phyloP scores from a whole-genome alignment of 2,113 vertebrate genomes.

The Aegotheles bennettii region DNA sequence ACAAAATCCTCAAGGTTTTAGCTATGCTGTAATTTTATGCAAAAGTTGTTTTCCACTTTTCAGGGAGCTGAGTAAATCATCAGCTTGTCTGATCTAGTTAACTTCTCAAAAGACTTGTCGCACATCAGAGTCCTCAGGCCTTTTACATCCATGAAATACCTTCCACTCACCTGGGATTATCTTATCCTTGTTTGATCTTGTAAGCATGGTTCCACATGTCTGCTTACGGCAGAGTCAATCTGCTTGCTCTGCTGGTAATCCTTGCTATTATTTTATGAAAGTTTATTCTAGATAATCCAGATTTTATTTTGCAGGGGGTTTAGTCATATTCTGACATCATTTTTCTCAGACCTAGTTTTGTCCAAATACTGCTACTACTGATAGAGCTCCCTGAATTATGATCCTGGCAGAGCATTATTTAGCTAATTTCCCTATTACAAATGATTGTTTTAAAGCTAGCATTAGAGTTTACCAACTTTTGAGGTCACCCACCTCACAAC shows the following conservation, averaged over 20 bases:
- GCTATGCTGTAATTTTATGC: not conserved
- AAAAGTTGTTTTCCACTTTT: not conserved
- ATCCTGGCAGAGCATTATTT: not conserved
- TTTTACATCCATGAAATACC: not conserved
- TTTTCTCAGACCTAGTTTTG: not conserved
- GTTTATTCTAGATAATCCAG: not conserved
- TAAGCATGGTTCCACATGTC: not conserved
- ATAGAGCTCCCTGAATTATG: not conserved
- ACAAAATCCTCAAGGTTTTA: not conserved
- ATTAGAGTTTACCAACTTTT: not conserved
- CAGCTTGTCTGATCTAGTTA: conserved; percentile 12
- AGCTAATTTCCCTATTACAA: not conserved
- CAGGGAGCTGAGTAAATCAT: not conserved
- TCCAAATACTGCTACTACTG: not conserved
- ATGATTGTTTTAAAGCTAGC: not conserved
- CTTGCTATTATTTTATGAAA: not conserved
- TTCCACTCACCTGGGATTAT: conserved; percentile 44
- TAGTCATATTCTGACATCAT: not conserved
- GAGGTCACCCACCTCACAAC: not conserved
- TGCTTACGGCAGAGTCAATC: not conserved
- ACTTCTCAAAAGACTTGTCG: not conserved
- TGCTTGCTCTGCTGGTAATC: not conserved
- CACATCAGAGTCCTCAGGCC: not conserved
- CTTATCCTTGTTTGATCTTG: not conserved
- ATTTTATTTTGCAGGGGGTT: not conserved